Evolutionary conservation across 1,140 invertebrate species (phyloP), one percentile per base, ranked within the genome.

Genomic region (Bicyclus anynana): DNA sequence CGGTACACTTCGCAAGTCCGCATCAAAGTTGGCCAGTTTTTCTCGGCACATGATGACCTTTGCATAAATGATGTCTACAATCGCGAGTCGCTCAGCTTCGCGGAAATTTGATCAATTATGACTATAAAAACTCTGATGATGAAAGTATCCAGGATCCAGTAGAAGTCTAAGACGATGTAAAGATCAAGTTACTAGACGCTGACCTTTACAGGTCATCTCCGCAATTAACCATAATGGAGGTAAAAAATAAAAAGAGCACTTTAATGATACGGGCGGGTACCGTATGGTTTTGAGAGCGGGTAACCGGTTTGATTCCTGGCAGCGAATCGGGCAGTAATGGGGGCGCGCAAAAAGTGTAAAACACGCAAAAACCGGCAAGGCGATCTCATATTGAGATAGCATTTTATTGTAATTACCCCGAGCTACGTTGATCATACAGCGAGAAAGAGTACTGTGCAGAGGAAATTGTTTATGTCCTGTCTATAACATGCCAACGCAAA

Each of bases 401-500:
- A 47, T 35, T 46, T 54, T 47, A 54, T 54, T 54, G 53, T 35
- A 54, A 47, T 54, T 47, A 13, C 17, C 42, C 14, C 26, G 37
- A 47, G 14, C n/a, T 0, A 27, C 17, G 44, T 12, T 1, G 12
- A 14, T 27, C 14, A 26, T 47, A 17, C 20, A 16, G 42, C 16
- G 3, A 26, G 2, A 4, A n/a, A 3, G 2, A 44, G 3, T 5
- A 12, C 2, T 26, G 44, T 7, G n/a, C n/a, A 33, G n/a, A 12
- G 29, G 12, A 33, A 33, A 33, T 33, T 33, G n/a, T 33, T 33
- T 7, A 33, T 33, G 29, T 33, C 29, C 29, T 33, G 29, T 33
- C 9, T 33, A 33, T 33, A 10, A 10, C 0, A 33, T n/a, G n/a
- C n/a, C n/a, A n/a, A n/a, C n/a, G n/a, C n/a, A n/a, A n/a, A n/a